A percentile compares a stretch with the other conserved stretches of the same genome.
Conservation (phyloP, 2,113 vertebrate genomes). For the Muntiacus muntjak region DNA sequence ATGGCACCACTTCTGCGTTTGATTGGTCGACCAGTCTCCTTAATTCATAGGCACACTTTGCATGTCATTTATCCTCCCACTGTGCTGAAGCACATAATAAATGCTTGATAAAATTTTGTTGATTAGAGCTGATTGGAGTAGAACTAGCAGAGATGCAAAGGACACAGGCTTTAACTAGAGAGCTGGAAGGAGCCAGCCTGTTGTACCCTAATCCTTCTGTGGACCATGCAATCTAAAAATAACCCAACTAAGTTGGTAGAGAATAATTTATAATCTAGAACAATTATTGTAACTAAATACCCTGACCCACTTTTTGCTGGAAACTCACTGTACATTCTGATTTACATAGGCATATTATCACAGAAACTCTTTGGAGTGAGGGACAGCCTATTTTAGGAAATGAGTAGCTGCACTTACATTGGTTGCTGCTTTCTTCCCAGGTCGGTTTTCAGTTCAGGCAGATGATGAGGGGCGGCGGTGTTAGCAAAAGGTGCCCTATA, state of each 20-base stretch:
- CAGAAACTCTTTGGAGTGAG: conserved; percentile 21
- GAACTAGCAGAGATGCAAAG: conserved; percentile 17
- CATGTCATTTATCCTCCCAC: not conserved
- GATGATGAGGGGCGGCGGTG: not conserved
- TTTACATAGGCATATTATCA: conserved; percentile 25
- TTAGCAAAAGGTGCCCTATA: conserved; percentile 54
- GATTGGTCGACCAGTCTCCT: not conserved
- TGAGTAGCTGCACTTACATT: not conserved
- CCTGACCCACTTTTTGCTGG: conserved; percentile 46
- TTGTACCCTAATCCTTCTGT: not conserved
- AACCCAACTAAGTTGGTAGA: conserved; percentile 8
- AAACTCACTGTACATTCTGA: conserved; percentile 41
- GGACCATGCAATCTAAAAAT: conserved; percentile 51
- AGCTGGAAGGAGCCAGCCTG: not conserved
- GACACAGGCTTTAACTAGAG: not conserved
- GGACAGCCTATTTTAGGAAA: not conserved
- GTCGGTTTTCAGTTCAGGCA: conserved; percentile 23
- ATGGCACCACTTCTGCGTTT: not conserved
- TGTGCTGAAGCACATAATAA: not conserved
- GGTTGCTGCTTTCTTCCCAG: not conserved
- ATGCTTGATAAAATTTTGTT: not conserved
- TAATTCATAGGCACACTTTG: not conserved
- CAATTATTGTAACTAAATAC: conserved; percentile 39
- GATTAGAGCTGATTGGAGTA: not conserved
- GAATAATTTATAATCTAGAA: conserved; percentile 62